Evolutionary conservation across 2,113 vertebrate genomes (phyloP).

Genomic region (Albula glossodonta): DNA sequence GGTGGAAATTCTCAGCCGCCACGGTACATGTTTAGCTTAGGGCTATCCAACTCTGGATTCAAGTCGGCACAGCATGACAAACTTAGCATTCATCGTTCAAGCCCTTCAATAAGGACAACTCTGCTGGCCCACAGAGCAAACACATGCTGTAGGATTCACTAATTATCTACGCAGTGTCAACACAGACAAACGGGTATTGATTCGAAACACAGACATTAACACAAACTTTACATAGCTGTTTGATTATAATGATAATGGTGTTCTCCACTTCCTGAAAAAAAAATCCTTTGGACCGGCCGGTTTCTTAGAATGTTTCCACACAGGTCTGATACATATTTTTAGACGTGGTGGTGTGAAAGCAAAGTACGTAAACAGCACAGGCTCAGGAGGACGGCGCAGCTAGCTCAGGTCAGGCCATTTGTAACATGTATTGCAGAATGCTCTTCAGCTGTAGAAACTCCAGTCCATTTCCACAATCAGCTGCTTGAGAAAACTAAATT

Average conservation of each 20-base stretch:
- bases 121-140: neutral
- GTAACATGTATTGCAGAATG: neutral
- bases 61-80: too few relatives aligned
- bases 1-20: too few relatives aligned
- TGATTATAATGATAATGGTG: neutral
- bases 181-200: neutral
- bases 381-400: neutral
- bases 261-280: neutral
- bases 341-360: neutral
- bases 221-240: neutral
- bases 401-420: neutral
- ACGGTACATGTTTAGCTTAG: too few relatives aligned
- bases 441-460: too few relatives aligned
- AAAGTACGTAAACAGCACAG: neutral
- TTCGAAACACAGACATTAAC: neutral
- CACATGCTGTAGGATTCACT: neutral
- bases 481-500: too few relatives aligned
- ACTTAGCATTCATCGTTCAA: neutral
- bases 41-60: too few relatives aligned
- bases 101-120: neutral
- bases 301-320: neutral
- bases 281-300: too few relatives aligned
- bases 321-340: neutral
- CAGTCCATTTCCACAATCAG: too few relatives aligned
- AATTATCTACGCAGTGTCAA: neutral